Conservation (phyloP, 1,140 invertebrate genomes). For the Drosophila nannoptera region DNA sequence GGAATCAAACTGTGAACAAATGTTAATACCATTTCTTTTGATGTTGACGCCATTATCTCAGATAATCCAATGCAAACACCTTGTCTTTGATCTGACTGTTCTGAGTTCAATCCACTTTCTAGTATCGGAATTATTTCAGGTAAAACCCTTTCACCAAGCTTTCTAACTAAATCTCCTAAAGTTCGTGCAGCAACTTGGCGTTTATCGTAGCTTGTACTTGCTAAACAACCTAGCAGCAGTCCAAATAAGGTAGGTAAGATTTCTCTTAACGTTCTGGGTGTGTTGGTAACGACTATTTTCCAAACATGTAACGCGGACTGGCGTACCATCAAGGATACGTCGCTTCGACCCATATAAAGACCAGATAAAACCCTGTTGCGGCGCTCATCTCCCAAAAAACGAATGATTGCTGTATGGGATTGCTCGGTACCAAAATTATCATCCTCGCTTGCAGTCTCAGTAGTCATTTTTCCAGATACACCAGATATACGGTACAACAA, state of each 20-base stretch:
- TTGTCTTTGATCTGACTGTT: slow-evolving; percentile 94
- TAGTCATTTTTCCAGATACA: slow-evolving; percentile 99
- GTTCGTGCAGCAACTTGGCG: slow-evolving; percentile 97
- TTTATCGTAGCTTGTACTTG: slow-evolving; percentile 97
- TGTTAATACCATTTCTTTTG: slow-evolving; percentile 94
- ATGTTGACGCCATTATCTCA: slow-evolving; percentile 98
- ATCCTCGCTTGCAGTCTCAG: slow-evolving; percentile 98
- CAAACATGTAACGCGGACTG: slow-evolving; percentile 98
- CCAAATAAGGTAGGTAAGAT: slow-evolving; percentile 97
- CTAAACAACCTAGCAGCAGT: slow-evolving; percentile 93
- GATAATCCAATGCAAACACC: slow-evolving; percentile 98
- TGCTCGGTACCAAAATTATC: slow-evolving; percentile 99
- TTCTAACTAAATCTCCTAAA: slow-evolving; percentile 97
- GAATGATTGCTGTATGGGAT: slow-evolving; percentile 94
- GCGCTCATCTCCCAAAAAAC: slow-evolving; percentile 91
- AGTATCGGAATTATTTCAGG: slow-evolving; percentile 99
- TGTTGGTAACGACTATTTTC: slow-evolving; percentile 99
- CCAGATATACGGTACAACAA: slow-evolving; percentile 97
- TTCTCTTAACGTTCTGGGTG: slow-evolving; percentile 96
- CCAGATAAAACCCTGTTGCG: slow-evolving; percentile 96
- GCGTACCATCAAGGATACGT: slow-evolving; percentile 97
- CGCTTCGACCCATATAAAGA: slow-evolving; percentile 98
- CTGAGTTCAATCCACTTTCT: slow-evolving; percentile 94
- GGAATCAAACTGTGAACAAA: slow-evolving; percentile 98
- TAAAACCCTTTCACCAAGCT: slow-evolving; percentile 97